These are phyloP conservation scores for Cassiopea andromeda DNA, from an alignment of 30 jellyfish, hydroid and myxozoan species.

Conservation along the genomic window DNA sequence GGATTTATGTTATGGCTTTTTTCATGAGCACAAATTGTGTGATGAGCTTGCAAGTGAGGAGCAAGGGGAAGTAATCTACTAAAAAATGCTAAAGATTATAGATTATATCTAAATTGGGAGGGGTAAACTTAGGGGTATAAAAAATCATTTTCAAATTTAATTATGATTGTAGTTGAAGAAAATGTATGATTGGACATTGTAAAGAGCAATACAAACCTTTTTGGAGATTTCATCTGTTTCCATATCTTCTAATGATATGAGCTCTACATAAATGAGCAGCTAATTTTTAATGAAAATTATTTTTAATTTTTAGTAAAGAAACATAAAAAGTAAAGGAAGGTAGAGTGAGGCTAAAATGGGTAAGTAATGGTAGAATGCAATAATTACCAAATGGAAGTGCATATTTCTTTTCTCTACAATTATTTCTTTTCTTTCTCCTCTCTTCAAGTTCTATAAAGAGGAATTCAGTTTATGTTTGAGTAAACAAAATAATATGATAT, in stretches of 20 bases:
- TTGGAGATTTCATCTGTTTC: constrained; percentile 47
- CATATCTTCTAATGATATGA: constrained; percentile 38
- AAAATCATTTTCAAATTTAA: too few relatives aligned
- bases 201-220: constrained; percentile 14
- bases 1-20: too few relatives aligned
- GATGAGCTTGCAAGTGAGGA: too few relatives aligned
- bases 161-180: too few relatives aligned
- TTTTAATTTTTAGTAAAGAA: not conserved
- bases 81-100: too few relatives aligned
- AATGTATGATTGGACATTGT: not conserved
- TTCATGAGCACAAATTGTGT: too few relatives aligned
- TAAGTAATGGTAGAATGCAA: not conserved
- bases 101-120: too few relatives aligned
- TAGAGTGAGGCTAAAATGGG: not conserved
- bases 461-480: not conserved
- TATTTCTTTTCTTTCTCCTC: constrained; percentile 41
- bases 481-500: too few relatives aligned
- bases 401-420: constrained; percentile 22
- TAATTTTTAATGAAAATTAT: not conserved
- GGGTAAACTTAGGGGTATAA: too few relatives aligned
- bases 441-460: constrained; percentile 44
- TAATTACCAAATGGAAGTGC: constrained; percentile 43
- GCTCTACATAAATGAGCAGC: constrained; percentile 18
- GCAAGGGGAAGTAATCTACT: too few relatives aligned
- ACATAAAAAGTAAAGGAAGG: not conserved